Conservation (phyloP, 2,888 invertebrate species). For the Chironomus riparius region DNA sequence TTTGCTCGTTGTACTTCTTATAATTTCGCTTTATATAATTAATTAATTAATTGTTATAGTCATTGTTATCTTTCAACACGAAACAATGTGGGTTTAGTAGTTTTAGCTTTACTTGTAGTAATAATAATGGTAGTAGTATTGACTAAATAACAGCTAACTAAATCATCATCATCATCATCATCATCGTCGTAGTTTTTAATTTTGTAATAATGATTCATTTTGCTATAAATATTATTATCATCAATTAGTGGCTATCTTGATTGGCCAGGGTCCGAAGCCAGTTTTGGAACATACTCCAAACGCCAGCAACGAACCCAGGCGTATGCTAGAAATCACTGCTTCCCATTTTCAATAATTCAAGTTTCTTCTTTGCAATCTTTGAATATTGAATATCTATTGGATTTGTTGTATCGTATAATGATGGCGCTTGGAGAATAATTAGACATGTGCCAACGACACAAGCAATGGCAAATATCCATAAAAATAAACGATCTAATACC, state of each 20-base stretch:
- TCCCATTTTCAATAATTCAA: constrained; percentile 80
- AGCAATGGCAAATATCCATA: constrained; percentile 90
- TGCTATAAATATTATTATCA: not conserved
- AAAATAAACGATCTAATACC: constrained; percentile 92
- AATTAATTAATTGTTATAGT: too few species aligned
- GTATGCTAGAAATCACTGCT: constrained; percentile 45
- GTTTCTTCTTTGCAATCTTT: constrained; percentile 83
- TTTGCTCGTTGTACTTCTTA: not conserved
- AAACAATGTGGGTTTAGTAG: not conserved
- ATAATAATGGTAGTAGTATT: not conserved
- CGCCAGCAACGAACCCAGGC: constrained; percentile 47
- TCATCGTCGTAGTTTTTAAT: not conserved
- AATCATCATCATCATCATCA: not conserved
- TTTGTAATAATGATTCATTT: not conserved
- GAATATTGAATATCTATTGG: constrained; percentile 85
- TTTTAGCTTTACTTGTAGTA: not conserved
- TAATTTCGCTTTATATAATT: not conserved
- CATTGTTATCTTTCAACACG: not conserved
- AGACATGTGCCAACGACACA: constrained; percentile 83
- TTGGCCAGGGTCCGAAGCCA: constrained; percentile 59
- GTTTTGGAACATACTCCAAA: constrained; percentile 60
- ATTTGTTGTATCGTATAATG: constrained; percentile 81
- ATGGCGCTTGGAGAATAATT: constrained; percentile 84
- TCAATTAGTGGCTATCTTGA: constrained; percentile 47
- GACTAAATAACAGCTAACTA: constrained; percentile 14